Evolutionary conservation across 1,140 invertebrate species (phyloP), one percentile per base, ranked within the genome.

Genomic region (Aleiodes sp.): DNA sequence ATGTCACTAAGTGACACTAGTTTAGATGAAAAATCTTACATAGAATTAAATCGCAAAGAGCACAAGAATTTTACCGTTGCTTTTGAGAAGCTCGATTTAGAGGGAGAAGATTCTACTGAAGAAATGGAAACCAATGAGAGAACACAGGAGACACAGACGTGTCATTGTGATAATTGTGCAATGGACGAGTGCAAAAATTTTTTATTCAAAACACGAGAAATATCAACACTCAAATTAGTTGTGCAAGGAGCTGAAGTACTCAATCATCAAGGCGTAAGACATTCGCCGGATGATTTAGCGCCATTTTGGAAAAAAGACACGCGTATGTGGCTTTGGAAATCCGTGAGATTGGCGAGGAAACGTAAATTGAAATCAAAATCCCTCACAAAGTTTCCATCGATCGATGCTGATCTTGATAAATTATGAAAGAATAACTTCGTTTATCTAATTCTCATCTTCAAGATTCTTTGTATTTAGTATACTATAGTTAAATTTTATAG

Each of bases 301-400:
- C 78, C 72, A n/a, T 81, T 79, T 3, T 91, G 89, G 90, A 91
- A 91, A 75, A 91, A 91, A 77, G 90, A 91, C 69, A 90, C 89
- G 43, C 82, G 90, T 70, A 91, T 84, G 79, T 91, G 90, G 86
- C 74, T 91, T 14, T 91, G 90, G 90, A 91, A 91, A 78, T 82
- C 84, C 7, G 71, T 80, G 7, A 79, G 77, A 21, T 73, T 76
- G 14, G 70, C 74, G 43, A 75, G 73, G 21, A 75, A 63, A 65
- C 71, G 52, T 16, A 70, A 60, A 39, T 59, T 24, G 21, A 61
- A 31, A 19, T 46, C 57, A 6, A 67, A 71, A 31, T 63, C 65
- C 9, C n/a, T 61, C 14, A 21, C 28, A 6, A 52, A 33, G 24
- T 68, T 43, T 43, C 26, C 56, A 3, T 37, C 56, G 3, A 59